phyloP scores from a whole-genome alignment of 2,113 vertebrate species.

The Callipepla californica region DNA sequence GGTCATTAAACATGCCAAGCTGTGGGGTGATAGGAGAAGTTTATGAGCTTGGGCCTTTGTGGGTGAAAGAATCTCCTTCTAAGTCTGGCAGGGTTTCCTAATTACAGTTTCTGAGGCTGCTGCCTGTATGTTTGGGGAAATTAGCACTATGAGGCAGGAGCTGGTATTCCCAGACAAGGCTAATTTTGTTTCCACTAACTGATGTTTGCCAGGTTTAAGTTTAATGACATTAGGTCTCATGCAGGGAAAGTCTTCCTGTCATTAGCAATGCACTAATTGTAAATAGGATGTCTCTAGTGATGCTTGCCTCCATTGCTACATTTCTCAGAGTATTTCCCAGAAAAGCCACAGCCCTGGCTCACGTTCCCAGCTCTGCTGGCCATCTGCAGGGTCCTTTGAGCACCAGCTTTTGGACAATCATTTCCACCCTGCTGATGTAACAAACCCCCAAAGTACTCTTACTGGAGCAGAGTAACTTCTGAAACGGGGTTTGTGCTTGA shows the following conservation, averaged over 20 bases:
- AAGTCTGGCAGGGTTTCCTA: not conserved
- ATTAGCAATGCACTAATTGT: not conserved
- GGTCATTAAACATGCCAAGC: not conserved
- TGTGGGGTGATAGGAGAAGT: rapidly evolving
- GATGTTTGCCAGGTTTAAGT: slow-evolving; percentile 21
- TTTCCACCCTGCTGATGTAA: rapidly evolving
- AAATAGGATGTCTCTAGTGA: not conserved
- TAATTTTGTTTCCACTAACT: not conserved
- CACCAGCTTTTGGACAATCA: not conserved
- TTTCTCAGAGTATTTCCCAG: not conserved
- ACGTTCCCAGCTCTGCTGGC: not conserved
- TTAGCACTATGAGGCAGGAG: not conserved
- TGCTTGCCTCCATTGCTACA: not conserved
- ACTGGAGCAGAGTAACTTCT: not conserved
- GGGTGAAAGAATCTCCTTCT: not conserved
- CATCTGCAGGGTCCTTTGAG: not conserved
- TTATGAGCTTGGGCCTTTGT: not conserved
- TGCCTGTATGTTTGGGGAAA: not conserved
- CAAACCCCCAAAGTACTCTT: not conserved
- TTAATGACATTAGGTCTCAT: not conserved
- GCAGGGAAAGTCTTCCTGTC: not conserved
- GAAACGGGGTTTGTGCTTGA: not conserved
- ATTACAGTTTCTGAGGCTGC: not conserved
- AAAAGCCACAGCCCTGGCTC: not conserved
- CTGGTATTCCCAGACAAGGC: not conserved